Evolutionary conservation across 1,140 invertebrate species (phyloP), one percentile per base, ranked within the genome.

Genomic region (Aphis gossypii): DNA sequence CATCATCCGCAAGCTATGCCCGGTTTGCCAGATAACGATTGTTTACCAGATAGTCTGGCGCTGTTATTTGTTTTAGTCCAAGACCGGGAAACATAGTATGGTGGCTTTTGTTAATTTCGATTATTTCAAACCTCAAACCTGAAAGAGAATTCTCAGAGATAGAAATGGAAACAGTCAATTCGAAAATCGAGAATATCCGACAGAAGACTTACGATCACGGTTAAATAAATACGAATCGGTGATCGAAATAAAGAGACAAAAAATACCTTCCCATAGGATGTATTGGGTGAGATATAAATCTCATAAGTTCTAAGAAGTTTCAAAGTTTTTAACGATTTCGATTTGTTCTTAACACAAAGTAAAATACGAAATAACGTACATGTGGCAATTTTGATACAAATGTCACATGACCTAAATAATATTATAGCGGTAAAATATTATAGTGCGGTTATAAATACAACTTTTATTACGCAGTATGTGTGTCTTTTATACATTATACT

Each of bases 181-280:
- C n/a, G 48, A 83, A 83, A 84, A 83, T 84, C 91, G 82, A 83
- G 46, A 51, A 84, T 83, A 92, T 92, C 90, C 90, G 44, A 92
- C 25, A 6, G n/a, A 76, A 51, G 90, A 83, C 90, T 48, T 92
- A 83, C 46, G 46, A 92, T 92, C 30, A 54, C 35, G 76, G 91
- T 83, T 92, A 92, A 92, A 92, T 83, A 92, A 92, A 92, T 92
- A 92, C 91, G 68, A 56, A 54, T 92, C 82, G 90, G 91, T 35
- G 91, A 54, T 82, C 60, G 76, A 82, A 56, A 90, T 56, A 90
- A 41, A 48, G 76, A 83, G 90, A 92, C 60, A 51, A 92, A 76
- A 76, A 46, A 44, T 82, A 92, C 90, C 44, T 51, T 92, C 91
- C 76, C 91, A 92, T 35, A 35, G 56, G 56, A 82, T 48, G 48